These are phyloP conservation scores for Dicaeum eximium DNA, from an alignment of 2,113 vertebrate species.

Conservation along the genomic window DNA sequence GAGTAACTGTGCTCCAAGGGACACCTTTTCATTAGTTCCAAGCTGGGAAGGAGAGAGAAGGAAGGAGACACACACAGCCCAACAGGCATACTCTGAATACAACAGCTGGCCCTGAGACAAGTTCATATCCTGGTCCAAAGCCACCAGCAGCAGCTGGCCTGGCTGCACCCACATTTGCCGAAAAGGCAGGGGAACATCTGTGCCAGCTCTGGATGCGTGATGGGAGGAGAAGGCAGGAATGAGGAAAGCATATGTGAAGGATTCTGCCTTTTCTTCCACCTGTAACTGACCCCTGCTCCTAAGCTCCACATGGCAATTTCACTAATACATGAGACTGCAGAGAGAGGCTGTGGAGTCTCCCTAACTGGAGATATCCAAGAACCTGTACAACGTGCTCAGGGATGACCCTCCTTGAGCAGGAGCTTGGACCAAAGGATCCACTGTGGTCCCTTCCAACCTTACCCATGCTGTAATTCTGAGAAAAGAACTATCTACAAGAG, in stretches of 20 bases:
- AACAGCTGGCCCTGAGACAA: background rate
- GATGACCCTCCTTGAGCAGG: background rate
- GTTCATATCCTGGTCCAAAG: background rate
- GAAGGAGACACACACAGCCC: background rate
- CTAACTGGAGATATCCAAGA: background rate
- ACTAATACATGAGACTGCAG: background rate
- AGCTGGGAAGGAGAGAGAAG: background rate
- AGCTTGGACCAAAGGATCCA: background rate
- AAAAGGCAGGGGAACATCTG: background rate
- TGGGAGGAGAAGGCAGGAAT: background rate
- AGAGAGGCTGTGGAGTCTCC: background rate
- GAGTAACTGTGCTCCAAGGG: background rate
- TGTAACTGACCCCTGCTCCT: background rate
- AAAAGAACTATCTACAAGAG: background rate
- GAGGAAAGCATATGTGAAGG: background rate
- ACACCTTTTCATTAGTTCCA: background rate
- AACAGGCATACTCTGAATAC: background rate
- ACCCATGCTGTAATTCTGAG: background rate
- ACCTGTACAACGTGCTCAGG: fast-evolving
- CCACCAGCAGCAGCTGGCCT: background rate
- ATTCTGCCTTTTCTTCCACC: background rate
- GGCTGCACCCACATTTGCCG: background rate
- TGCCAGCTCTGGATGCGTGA: background rate
- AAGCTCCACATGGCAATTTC: background rate
- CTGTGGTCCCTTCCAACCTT: background rate